Conservation (phyloP, 2,113 vertebrate genomes). For the Notothenia rossii region DNA sequence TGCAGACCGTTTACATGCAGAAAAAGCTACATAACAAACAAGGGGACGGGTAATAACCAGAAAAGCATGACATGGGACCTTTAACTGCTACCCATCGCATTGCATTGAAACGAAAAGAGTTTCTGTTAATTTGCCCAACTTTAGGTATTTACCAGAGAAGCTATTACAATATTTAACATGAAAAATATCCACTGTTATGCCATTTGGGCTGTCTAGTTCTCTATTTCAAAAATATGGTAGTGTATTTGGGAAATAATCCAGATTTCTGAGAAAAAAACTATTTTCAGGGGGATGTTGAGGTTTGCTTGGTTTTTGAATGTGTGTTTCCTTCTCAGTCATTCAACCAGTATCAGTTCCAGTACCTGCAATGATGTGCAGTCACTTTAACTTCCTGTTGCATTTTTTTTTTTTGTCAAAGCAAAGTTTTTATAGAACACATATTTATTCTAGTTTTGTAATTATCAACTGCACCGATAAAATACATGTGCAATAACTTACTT, state of each 20-base stretch:
- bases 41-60: too few relatives aligned
- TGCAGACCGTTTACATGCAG: too few relatives aligned
- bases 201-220: background rate
- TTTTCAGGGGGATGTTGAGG: too few relatives aligned
- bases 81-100: background rate
- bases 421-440: too few relatives aligned
- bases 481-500: too few relatives aligned
- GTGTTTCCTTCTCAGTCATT: constrained; percentile 17
- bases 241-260: background rate
- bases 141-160: too few relatives aligned
- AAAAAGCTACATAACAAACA: too few relatives aligned
- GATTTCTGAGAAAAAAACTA: background rate
- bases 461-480: too few relatives aligned
- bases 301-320: background rate
- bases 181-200: background rate
- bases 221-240: background rate
- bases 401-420: constrained; percentile 4
- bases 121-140: background rate
- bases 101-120: background rate
- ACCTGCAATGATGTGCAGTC: background rate
- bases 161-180: too few relatives aligned
- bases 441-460: too few relatives aligned
- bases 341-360: constrained; percentile 9
- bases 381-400: background rate
- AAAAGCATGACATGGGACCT: too few relatives aligned